Base-by-base conservation (phyloP, 2,113 vertebrate genomes). In the Symphodus melops region DNA sequence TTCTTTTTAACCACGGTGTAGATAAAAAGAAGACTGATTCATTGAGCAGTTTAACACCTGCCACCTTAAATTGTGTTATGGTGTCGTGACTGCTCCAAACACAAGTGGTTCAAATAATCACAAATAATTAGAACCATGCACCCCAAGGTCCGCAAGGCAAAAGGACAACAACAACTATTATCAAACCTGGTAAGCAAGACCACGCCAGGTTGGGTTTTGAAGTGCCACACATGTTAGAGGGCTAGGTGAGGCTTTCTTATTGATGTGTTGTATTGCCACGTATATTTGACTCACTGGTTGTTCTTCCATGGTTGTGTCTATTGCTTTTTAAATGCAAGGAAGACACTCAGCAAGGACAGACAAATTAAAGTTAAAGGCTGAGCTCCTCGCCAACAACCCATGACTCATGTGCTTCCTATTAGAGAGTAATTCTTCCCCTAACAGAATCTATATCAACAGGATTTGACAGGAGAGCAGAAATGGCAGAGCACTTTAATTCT, bases 341-440 rank as follows among this genome's bases (percentile, higher is more conserved):
- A 48, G 28, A 33, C 7, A 28, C 12, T 2, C 11, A 42, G 41
- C 17, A 7, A 56, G 8, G 23, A 16, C 1, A 33, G 56, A 46
- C 9, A 28, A 46, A 20, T 42, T 13, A 13, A 49, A 51, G 16
- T 25, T 12, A 39, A 51, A 41, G 4, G 28, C 9, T 21, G 46
- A 21, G 54, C 12, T n/a, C 44, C 13, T 42, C 11, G 11, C 8
- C 10, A 36, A 21, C 20, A 2, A n/a, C 48, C 48, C 2, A 8
- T 51, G 48, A 51, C 48, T 51, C 48, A 51, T 51, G 28, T 39
- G 57, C 19, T 68, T 58, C 68, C 17, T 54, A 36, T 48, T 56
- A 67, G 10, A 54, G 1, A 1, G 61, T 69, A 33, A 52, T 67
- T 41, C 25, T 66, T 41, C 9, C 54, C 28, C n/a, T 25, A 49